Evolutionary conservation across 2,797 vertebrate genomes (phyloP), one percentile per base, ranked within the genome.

Genomic region (Rhadinocentrus ornatus): DNA sequence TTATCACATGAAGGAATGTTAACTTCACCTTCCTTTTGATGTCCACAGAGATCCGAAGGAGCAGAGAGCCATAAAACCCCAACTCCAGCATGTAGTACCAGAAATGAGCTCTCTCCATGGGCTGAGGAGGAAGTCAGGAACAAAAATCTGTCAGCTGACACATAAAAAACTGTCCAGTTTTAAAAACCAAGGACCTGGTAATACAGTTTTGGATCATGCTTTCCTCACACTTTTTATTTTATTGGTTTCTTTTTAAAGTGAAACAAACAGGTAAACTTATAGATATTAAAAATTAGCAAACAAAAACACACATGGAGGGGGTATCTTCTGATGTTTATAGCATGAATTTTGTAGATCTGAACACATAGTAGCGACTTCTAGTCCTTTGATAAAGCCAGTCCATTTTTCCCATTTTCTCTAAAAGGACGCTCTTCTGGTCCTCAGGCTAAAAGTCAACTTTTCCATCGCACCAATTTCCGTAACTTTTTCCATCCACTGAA

Each of bases 21-120:
- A 41, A 74, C 15, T 75, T 86, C 86, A 97, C 97, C 95, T 99
- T 99, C 80, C 97, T 95, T 83, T 95, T 97, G 86, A 96, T 35
- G 1, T 99, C 97, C 1, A 97, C 96, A n/a, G 96, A 95, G 84
- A 99, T 90, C 2, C 95, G 94, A 44, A 98, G 91, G 29, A 98
- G 92, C 88, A 99, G 90, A 0, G 97, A 98, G 82, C 90, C 84
- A 87, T 99, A 99, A 91, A 99, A 98, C 6, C 95, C 95, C 81
- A 99, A 89, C 82, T 99, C 96, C 63, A 96, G 69, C 92, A 98
- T 93, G 92, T 99, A 99, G 89, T 97, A 99, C 94, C 94, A 96
- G 88, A 95, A 97, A 69, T 97, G 89, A 56, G 90, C 87, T 0
- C 88, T 77, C 0, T 94, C 91, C 80, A 99, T 86, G 6, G 94